Base-by-base conservation (phyloP, 2,888 invertebrate genomes). In the Orthosia incerta region DNA sequence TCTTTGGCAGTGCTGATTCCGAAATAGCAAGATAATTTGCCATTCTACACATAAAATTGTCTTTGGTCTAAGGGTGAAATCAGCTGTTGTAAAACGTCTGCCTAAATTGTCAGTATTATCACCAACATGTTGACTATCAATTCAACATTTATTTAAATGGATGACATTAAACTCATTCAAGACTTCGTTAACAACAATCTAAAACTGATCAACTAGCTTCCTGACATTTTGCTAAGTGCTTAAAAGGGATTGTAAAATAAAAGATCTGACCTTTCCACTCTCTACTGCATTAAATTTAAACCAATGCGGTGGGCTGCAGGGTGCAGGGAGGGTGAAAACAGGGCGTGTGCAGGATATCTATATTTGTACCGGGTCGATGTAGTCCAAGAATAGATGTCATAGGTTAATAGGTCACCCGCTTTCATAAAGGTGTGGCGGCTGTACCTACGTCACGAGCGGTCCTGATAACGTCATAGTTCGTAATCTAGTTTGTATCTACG, bases 371-470 rank as follows among this genome's bases (percentile, higher is more conserved):
- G 15, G 85, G 70, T 82, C 75, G 81, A 69, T 80, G 23, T 12
- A 48, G 26, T 59, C 64, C 70, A 68, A 53, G 45, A 85, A 76
- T 81, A 81, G 61, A 65, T 63, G 20, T 23, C 66, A 62, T 76
- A 76, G 80, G 82, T 81, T 70, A 81, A 76, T 76, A 76, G 85
- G 81, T 81, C 71, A 82, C 85, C 85, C 81, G 77, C 2, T 73
- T 80, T 55, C 26, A 26, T 48, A 70, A 72, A 74, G 85, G 76
- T 76, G 76, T 56, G 82, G 59, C 57, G 9, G 48, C 18, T 18
- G 39, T 64, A 71, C 82, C 85, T 81, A 71, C 82, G 80, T 81
- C 69, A 84, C 69, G 5, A 18, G 45, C 23, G 31, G n/a, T 20
- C 3, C 53, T 50, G 56, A 45, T 60, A 69, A 48, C 81, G 64